Evolutionary conservation across 2,113 vertebrate genomes (phyloP), one percentile per base, ranked within the genome.

Genomic region (Hemibates koningsi): DNA sequence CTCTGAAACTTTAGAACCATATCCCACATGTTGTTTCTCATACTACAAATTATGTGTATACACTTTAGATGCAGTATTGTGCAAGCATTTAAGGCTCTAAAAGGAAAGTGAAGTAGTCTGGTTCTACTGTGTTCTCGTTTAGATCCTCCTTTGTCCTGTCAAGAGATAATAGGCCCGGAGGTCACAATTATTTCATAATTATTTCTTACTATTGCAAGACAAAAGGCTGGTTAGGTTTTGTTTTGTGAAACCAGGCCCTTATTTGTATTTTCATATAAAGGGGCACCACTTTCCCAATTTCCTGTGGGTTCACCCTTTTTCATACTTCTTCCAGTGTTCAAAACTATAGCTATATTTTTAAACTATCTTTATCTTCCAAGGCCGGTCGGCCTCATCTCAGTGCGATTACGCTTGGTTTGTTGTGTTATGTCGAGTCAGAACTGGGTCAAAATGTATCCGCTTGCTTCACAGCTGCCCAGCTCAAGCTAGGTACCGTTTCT

Each of bases 271-370:
- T 90, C 43, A 53, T 50, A 80, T 8, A 63, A 89, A 78, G 91
- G 81, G 83, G 61, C 86, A 93, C 86, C 89, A 68, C 48, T 81
- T 90, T 90, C 83, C 86, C 85, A 79, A 90, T 92, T 83, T 13
- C 87, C 57, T 88, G 86, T 88, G 71, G 89, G 88, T 88, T 38
- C 19, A 53, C 84, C 59, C 48, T 56, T 86, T 48, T 87, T 61
- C 80, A 83, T 63, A 48, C 52, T 91, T 57, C 82, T 86, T 88
- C 81, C 82, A 90, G 43, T 87, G 86, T 89, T 91, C 17, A 81
- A 38, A 83, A 63, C 34, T 80, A 73, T 45, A 50, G 59, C 9
- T 84, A 45, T 83, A 73, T 88, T 91, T 91, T 90, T 50, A 14
- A 86, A 61, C 34, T 52, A 16, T 86, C 57, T 84, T 71, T 76